Conservation (phyloP, 30 jellyfish, hydroid and myxozoan genomes). For the Turritopsis rubra region DNA sequence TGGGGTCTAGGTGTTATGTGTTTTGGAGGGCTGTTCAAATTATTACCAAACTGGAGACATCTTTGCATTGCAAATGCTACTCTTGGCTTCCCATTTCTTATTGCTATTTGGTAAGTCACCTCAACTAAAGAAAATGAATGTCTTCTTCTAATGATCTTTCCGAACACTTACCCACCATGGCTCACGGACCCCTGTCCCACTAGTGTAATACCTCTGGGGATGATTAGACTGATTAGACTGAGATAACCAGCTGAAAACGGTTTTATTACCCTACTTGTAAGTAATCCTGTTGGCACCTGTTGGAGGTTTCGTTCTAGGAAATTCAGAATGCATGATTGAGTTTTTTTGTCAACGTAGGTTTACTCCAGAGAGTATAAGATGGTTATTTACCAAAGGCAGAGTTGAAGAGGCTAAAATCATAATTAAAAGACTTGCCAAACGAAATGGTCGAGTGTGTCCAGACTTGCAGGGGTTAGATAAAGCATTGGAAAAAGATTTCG, state of each 20-base stretch:
- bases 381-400: slow-evolving; percentile 7
- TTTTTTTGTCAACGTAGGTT: not conserved
- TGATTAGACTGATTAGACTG: too few relatives aligned
- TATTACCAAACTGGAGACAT: slow-evolving; percentile 23
- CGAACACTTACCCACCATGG: too few relatives aligned
- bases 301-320: too few relatives aligned
- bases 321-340: not conserved
- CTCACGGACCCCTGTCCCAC: too few relatives aligned
- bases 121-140: too few relatives aligned
- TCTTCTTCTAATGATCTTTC: too few relatives aligned
- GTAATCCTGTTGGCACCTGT: too few relatives aligned
- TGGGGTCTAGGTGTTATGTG: slow-evolving; percentile 38
- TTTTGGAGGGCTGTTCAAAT: slow-evolving; percentile 14
- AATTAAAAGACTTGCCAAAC: not conserved
- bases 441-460: not conserved
- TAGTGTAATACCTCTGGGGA: too few relatives aligned
- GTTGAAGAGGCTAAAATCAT: not conserved
- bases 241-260: too few relatives aligned
- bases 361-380: slow-evolving; percentile 19
- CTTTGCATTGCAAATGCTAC: slow-evolving; percentile 12
- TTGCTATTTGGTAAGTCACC: slow-evolving; percentile 7
- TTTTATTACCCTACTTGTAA: too few relatives aligned
- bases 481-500: not conserved
- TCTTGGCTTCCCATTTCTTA: slow-evolving; percentile 10
- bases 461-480: slow-evolving; percentile 1